Percentiles rank a stretch among this genome's conserved stretches.
phyloP scores from a whole-genome alignment of 2,888 invertebrate genomes.

The Sicus ferrugineus region DNA sequence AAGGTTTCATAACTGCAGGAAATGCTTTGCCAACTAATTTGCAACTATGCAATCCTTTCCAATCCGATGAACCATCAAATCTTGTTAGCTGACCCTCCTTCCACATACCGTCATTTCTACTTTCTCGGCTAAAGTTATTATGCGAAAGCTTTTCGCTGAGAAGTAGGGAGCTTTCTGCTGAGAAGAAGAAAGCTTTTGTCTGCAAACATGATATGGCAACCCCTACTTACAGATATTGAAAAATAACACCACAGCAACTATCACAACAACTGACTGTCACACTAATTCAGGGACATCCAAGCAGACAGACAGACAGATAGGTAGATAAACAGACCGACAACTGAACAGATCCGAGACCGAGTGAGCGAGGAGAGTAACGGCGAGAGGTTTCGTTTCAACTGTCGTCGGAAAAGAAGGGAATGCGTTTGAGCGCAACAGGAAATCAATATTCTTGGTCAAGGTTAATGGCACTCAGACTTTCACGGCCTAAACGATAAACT shows the following conservation, averaged over 20 bases:
- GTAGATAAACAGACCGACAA: not conserved
- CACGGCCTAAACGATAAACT: slow-evolving; percentile 9
- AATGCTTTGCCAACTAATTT: too few relatives aligned
- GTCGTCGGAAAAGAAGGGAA: not conserved
- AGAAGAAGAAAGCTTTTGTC: not conserved
- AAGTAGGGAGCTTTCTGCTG: not conserved
- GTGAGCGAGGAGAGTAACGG: not conserved
- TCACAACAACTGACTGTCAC: not conserved
- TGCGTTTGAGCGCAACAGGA: slow-evolving; percentile 48
- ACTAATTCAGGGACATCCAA: not conserved
- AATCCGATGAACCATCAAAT: too few relatives aligned
- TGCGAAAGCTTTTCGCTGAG: not conserved
- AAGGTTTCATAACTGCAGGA: too few relatives aligned
- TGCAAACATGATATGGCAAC: not conserved
- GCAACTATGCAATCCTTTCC: too few relatives aligned
- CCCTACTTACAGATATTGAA: not conserved
- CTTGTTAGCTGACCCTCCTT: too few relatives aligned
- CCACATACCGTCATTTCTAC: too few relatives aligned
- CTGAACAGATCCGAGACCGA: not conserved
- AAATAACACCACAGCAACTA: not conserved
- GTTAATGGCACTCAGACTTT: slow-evolving; percentile 43
- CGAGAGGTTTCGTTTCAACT: not conserved
- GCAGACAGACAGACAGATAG: not conserved
- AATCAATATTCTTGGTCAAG: slow-evolving; percentile 64
- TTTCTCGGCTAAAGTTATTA: not conserved